Base-by-base conservation (phyloP, 92 coral and sea anemone genomes). In the Paramuricea clavata region DNA sequence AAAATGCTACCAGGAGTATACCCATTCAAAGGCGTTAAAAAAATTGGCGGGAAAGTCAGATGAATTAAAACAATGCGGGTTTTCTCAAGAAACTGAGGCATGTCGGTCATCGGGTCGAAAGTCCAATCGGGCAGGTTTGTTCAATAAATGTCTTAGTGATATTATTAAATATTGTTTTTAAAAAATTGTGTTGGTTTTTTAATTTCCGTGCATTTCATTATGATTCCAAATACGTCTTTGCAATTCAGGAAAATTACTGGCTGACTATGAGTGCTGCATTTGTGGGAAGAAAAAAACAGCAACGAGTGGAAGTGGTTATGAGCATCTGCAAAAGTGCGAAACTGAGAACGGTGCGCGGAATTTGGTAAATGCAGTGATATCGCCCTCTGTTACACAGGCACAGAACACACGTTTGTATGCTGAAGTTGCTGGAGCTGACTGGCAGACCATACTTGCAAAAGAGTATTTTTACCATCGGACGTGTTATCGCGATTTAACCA, bases 251-350 rank as follows among this genome's bases (percentile, higher is more conserved):
- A 77, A 77, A 56, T 52, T 50, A 22, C 39, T 76, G 1, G 64
- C 82, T 54, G 82, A 76, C 34, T 74, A 74, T 43, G 34, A 44
- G 30, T 74, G 81, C 26, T 74, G 59, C 23, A 44, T 44, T 0
- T 77, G 82, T 50, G 69, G 69, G 1, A 77, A 50, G 52, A 52
- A 33, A 62, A 77, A 77, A 31, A 77, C 82, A 1, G 82, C 82
- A 54, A 77, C 25, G 82, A 25, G 82, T 8, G 82, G 47, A 0
- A 77, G 82, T 77, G 82, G 82, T 4, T 77, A 77, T 16, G 82
- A 77, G 82, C 69, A 77, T 16, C 41, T 77, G 11, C 39, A 56
- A 77, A 77, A 77, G 52, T 77, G 68, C 32, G 82, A 77, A 31
- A 77, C 82, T 52, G 82, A 77, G 47, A 77, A 77, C 52, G 82